A percentile compares a stretch with the other conserved stretches of the same genome.
Conservation (phyloP, 2,113 vertebrate species). For the Axis porcinus region DNA sequence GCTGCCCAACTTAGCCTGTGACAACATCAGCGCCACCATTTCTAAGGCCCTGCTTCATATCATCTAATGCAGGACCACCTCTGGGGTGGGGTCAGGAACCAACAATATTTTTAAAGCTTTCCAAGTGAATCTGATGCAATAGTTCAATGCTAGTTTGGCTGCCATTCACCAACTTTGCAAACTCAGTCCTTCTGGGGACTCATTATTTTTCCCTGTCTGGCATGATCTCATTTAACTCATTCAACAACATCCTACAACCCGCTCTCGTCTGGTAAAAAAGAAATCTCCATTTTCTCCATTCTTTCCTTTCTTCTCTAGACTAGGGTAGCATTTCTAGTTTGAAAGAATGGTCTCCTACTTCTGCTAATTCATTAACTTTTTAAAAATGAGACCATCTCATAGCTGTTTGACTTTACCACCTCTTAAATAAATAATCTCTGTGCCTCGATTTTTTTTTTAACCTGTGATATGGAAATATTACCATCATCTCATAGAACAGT, state of each 20-base stretch:
- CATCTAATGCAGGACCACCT: neutral
- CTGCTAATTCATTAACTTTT: neutral
- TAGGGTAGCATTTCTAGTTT: neutral
- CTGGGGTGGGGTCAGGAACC: neutral
- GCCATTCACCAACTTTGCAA: neutral
- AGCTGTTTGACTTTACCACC: neutral
- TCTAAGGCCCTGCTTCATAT: neutral
- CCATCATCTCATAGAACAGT: neutral
- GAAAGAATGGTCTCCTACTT: neutral
- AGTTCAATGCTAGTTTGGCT: neutral
- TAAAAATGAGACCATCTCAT: neutral
- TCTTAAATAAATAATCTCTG: neutral
- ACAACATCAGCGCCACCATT: neutral
- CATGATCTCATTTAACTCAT: neutral
- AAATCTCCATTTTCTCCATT: neutral
- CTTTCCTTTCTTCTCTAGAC: neutral
- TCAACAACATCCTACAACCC: neutral
- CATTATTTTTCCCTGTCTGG: neutral
- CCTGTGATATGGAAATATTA: neutral
- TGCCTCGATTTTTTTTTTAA: neutral
- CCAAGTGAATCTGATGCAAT: neutral
- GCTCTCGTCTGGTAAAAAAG: neutral
- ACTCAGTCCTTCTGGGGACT: neutral
- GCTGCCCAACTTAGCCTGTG: neutral
- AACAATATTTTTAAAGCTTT: neutral